phyloP scores from a whole-genome alignment of 1,140 invertebrate genomes.

The Aphidius gifuensis region DNA sequence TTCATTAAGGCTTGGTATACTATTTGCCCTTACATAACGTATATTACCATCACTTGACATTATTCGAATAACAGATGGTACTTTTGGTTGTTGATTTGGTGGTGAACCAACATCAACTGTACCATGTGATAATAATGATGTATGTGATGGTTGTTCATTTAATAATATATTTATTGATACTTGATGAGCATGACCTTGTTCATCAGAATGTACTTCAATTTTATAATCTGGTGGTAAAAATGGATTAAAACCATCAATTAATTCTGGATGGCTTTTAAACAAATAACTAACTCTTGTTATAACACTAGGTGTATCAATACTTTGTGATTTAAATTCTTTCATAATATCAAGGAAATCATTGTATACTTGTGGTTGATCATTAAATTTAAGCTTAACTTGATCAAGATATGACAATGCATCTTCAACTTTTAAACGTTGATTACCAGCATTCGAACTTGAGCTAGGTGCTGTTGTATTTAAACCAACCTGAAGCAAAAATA shows the following conservation, averaged over 20 bases:
- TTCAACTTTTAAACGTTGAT: conserved; percentile 85
- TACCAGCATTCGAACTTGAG: conserved; percentile 37
- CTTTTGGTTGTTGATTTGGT: conserved; percentile 49
- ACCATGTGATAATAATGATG: conserved; percentile 50
- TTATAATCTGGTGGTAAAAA: conserved; percentile 98
- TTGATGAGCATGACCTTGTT: conserved; percentile 71
- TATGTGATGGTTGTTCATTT: conserved; percentile 64
- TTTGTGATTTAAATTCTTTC: conserved; percentile 99
- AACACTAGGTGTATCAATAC: conserved; percentile 98
- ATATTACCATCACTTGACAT: conserved; percentile 51
- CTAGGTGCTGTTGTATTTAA: conserved; percentile 45
- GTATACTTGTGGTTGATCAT: conserved; percentile 94
- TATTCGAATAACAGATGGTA: conserved; percentile 51
- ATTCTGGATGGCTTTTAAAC: conserved; percentile 95
- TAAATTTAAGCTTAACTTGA: conserved; percentile 98
- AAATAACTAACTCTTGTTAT: conserved; percentile 94
- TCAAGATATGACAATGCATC: conserved; percentile 98
- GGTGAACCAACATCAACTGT: conserved; percentile 52
- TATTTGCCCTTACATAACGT: conserved; percentile 48
- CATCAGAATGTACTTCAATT: conserved; percentile 93
- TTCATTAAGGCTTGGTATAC: conserved; percentile 48
- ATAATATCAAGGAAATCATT: conserved; percentile 99
- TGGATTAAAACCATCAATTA: conserved; percentile 99
- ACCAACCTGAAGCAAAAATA: conserved; percentile 39
- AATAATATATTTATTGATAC: conserved; percentile 78